These are phyloP conservation scores for Nasonia longicornis DNA, from an alignment of 1,140 invertebrate species.

Conservation along the genomic window DNA sequence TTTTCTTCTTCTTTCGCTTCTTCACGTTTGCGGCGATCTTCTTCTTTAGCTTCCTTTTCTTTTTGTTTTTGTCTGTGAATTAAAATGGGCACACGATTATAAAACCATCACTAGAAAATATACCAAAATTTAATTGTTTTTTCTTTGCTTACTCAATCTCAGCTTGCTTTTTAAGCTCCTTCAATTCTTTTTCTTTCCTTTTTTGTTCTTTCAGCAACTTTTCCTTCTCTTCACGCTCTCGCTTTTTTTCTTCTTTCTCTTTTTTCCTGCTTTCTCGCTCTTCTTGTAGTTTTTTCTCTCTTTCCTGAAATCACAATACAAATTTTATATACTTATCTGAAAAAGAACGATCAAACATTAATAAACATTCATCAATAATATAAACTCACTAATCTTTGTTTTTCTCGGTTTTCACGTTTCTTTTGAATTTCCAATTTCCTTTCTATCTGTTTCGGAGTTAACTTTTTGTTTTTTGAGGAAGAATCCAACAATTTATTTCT, in stretches of 20 bases:
- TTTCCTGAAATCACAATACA: slow-evolving; percentile 64
- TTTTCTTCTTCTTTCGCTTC: slow-evolving; percentile 74
- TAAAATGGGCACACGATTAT: slow-evolving; percentile 18
- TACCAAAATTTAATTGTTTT: not conserved
- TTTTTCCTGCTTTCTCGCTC: slow-evolving; percentile 65
- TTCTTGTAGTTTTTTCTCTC: slow-evolving; percentile 67
- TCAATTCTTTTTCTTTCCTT: slow-evolving; percentile 65
- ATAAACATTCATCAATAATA: not conserved
- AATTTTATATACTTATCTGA: not conserved
- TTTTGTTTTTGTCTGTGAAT: slow-evolving; percentile 62
- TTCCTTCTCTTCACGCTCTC: slow-evolving; percentile 67
- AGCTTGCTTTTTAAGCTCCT: slow-evolving; percentile 68
- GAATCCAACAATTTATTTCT: slow-evolving; percentile 40
- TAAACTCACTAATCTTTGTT: slow-evolving; percentile 65
- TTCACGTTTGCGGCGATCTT: slow-evolving; percentile 69
- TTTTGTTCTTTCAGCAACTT: slow-evolving; percentile 65
- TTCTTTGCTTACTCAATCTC: slow-evolving; percentile 57
- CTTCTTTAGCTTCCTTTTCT: slow-evolving; percentile 61
- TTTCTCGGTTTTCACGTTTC: slow-evolving; percentile 72
- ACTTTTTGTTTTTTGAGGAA: slow-evolving; percentile 50
- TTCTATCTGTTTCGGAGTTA: slow-evolving; percentile 63
- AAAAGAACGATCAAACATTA: not conserved
- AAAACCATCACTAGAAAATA: slow-evolving; percentile 24
- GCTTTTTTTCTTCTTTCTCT: slow-evolving; percentile 68
- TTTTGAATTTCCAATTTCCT: slow-evolving; percentile 67